Evolutionary conservation across 2,888 invertebrate genomes (phyloP).

Genomic region (Noctua janthina): DNA sequence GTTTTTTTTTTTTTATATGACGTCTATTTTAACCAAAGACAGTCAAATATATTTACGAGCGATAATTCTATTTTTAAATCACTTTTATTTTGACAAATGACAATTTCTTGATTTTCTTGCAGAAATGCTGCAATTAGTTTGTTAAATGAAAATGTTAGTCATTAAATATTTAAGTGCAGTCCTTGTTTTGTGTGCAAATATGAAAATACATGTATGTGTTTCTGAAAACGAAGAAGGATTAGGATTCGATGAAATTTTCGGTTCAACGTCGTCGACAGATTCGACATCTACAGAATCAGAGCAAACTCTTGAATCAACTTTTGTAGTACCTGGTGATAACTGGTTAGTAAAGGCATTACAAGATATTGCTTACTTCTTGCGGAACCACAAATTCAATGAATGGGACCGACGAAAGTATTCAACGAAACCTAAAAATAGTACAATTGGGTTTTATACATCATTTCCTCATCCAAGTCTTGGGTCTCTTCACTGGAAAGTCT

Average conservation of each 20-base stretch:
- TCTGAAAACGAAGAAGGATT: conserved; percentile 16
- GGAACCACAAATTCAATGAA: conserved; percentile 92
- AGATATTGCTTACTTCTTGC: conserved; percentile 91
- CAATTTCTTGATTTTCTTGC: background rate
- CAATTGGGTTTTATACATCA: conserved; percentile 76
- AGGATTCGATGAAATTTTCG: conserved; percentile 23
- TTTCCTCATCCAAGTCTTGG: conserved; percentile 91
- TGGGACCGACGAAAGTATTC: conserved; percentile 90
- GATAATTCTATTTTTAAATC: background rate
- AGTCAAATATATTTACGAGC: too few species aligned
- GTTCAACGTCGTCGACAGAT: conserved; percentile 1
- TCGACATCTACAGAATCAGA: background rate
- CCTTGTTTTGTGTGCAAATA: conserved; percentile 2
- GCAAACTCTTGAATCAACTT: conserved; percentile 44
- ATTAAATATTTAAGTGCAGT: background rate
- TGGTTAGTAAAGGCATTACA: conserved; percentile 87
- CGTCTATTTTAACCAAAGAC: background rate
- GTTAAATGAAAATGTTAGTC: conserved; percentile 15
- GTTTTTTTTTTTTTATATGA: background rate
- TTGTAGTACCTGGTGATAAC: conserved; percentile 69
- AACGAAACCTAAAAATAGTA: conserved; percentile 66
- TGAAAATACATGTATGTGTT: conserved; percentile 6
- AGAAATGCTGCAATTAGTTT: background rate
- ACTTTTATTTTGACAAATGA: background rate
- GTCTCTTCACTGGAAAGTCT: conserved; percentile 91